Percentiles rank a stretch among this genome's conserved stretches.
These are phyloP conservation scores for Ceryle rudis DNA, from an alignment of 2,797 vertebrate species.

Conservation along the genomic window DNA sequence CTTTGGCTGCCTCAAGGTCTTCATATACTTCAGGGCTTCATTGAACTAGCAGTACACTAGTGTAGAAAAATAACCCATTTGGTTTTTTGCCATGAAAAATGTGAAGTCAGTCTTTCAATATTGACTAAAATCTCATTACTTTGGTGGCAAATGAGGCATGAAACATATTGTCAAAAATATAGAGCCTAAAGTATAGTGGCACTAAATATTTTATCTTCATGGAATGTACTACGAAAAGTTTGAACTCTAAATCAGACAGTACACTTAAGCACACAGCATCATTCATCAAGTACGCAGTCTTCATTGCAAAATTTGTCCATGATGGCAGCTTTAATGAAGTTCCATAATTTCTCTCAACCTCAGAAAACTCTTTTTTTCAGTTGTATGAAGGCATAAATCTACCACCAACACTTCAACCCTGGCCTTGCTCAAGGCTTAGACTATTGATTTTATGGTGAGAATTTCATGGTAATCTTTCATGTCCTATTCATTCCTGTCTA, in stretches of 20 bases:
- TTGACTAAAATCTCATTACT: slow-evolving; percentile 65
- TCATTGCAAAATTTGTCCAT: slow-evolving; percentile 40
- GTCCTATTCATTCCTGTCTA: background rate
- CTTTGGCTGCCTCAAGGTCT: slow-evolving; percentile 44
- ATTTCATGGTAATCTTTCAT: background rate
- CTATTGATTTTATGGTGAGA: slow-evolving; percentile 7
- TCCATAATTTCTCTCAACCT: slow-evolving; percentile 49
- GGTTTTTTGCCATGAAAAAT: slow-evolving; percentile 54
- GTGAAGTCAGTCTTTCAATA: slow-evolving; percentile 33
- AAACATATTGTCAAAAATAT: slow-evolving; percentile 66
- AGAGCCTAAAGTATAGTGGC: slow-evolving; percentile 27
- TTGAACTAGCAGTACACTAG: background rate
- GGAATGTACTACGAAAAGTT: slow-evolving; percentile 29
- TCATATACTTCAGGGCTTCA: slow-evolving; percentile 22
- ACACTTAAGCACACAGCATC: background rate
- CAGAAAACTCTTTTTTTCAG: slow-evolving; percentile 56
- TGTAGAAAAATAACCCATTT: slow-evolving; percentile 52
- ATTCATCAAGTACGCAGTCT: background rate
- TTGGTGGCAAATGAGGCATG: slow-evolving; percentile 62
- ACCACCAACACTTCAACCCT: background rate
- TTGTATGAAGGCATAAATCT: slow-evolving; percentile 44
- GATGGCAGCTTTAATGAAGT: slow-evolving; percentile 65
- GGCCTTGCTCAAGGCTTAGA: slow-evolving; percentile 32
- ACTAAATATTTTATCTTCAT: slow-evolving; percentile 55
- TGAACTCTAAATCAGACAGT: slow-evolving; percentile 67